These are phyloP conservation scores for Catonia carolina DNA, from an alignment of 2,888 invertebrate species.

Conservation along the genomic window DNA sequence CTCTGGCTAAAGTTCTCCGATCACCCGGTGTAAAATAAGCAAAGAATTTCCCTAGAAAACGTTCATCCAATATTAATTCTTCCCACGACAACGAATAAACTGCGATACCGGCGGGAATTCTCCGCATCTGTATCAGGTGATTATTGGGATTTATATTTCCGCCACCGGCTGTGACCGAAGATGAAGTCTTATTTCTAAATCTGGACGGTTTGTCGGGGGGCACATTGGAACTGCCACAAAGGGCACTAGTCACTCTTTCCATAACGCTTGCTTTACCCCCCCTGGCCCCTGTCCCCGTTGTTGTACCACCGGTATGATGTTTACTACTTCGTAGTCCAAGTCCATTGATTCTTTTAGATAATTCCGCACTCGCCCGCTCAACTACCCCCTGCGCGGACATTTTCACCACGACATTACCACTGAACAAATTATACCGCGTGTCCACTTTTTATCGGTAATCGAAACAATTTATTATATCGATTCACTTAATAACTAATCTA, in stretches of 20 bases:
- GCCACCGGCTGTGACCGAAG: conserved; percentile 27
- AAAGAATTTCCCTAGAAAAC: conserved; percentile 79
- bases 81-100: conserved; percentile 20
- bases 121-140: conserved; percentile 42
- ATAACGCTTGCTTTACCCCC: conserved; percentile 60
- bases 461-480: no score
- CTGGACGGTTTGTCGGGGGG: conserved; percentile 49
- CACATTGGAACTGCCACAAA: conserved; percentile 61
- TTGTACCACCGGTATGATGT: conserved; percentile 34
- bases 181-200: conserved; percentile 33
- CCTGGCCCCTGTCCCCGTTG: conserved; percentile 32
- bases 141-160: conserved; percentile 39
- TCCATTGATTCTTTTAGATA: conserved; percentile 82
- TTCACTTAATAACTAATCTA: no score
- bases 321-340: conserved; percentile 57
- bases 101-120: conserved; percentile 43
- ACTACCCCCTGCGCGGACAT: conserved; percentile 67
- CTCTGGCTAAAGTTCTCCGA: conserved; percentile 70
- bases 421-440: no score
- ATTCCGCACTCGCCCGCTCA: conserved; percentile 83
- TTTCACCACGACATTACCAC: conserved; percentile 20
- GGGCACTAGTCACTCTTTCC: conserved; percentile 80
- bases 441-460: no score
- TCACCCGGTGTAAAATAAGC: conserved; percentile 71
- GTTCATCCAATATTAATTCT: conserved; percentile 71